Evolutionary conservation across 2,888 invertebrate species (phyloP), one percentile per base, ranked within the genome.

Genomic region (Agrotis clavis): DNA sequence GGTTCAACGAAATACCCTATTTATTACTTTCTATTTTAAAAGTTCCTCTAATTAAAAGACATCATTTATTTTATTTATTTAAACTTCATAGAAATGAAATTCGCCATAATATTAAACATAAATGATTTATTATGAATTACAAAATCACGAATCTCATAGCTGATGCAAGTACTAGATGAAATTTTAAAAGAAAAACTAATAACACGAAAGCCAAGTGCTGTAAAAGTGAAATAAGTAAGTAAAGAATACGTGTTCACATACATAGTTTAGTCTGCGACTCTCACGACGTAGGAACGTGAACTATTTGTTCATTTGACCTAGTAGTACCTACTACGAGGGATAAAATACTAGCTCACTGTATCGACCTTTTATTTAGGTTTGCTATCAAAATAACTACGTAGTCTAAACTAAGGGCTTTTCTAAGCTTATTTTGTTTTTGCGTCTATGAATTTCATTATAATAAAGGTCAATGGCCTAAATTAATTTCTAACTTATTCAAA

Each of bases 251-350:
- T 79, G 75, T 75, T 57, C 60, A 30, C 65, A 67, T 73, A 60
- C 76, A 71, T 76, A 76, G 66, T 82, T 76, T 65, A 71, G 41
- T 53, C 64, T 19, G 13, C 45, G 63, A 68, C 66, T 66, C 45
- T 71, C 83, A 66, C 65, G 74, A 68, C 67, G 74, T 79, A 71
- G 54, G 35, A 59, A 61, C 47, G 60, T 57, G 61, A 79, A 74
- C 70, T 64, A 74, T 82, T 83, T 79, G 74, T 82, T 82, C 65
- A 77, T 83, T 80, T 82, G 62, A 72, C 66, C 74, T 59, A 74
- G 66, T 68, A 71, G 25, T 25, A 25, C 25, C 18, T 56, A 62
- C 45, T 13, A 54, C 18, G 16, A 56, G 56, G 56, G 54, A 79
- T 74, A 82, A 79, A 82, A 60, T 65, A 65, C 51, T 54, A 59